phyloP scores from a whole-genome alignment of 2,888 invertebrate species.

The Octodonta nipae region DNA sequence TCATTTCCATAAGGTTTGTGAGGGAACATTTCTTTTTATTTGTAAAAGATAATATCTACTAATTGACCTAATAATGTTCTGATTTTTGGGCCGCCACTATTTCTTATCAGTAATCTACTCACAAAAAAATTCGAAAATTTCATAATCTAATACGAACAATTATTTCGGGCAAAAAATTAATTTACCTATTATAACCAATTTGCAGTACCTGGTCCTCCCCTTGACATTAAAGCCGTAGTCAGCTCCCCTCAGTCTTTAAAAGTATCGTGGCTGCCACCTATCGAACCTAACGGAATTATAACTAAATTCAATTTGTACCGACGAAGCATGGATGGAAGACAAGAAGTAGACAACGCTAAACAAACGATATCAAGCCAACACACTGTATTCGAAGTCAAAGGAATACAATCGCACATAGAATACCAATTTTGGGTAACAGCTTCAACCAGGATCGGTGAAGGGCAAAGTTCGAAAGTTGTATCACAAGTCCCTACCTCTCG shows the following conservation, averaged over 20 bases:
- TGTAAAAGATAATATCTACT: too few species aligned
- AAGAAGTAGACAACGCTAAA: constrained; percentile 56
- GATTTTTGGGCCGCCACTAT: too few species aligned
- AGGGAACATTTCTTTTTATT: too few species aligned
- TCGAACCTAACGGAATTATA: constrained; percentile 61
- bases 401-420: constrained; percentile 53
- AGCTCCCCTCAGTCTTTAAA: constrained; percentile 60
- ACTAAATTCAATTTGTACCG: constrained; percentile 63
- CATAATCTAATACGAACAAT: background rate
- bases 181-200: constrained; percentile 5
- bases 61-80: too few species aligned
- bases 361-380: constrained; percentile 50
- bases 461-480: constrained; percentile 55
- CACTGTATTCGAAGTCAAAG: constrained; percentile 52
- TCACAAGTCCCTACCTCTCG: constrained; percentile 52
- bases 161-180: background rate
- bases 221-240: constrained; percentile 66
- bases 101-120: too few species aligned
- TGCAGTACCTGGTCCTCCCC: constrained; percentile 63
- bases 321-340: constrained; percentile 51
- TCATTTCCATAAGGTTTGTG: too few species aligned
- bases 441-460: constrained; percentile 63
- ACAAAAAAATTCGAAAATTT: too few species aligned
- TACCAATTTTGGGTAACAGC: constrained; percentile 72
- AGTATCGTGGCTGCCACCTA: constrained; percentile 65